Base-by-base conservation (phyloP, 2,888 invertebrate genomes). In the Xiphydria camelus region DNA sequence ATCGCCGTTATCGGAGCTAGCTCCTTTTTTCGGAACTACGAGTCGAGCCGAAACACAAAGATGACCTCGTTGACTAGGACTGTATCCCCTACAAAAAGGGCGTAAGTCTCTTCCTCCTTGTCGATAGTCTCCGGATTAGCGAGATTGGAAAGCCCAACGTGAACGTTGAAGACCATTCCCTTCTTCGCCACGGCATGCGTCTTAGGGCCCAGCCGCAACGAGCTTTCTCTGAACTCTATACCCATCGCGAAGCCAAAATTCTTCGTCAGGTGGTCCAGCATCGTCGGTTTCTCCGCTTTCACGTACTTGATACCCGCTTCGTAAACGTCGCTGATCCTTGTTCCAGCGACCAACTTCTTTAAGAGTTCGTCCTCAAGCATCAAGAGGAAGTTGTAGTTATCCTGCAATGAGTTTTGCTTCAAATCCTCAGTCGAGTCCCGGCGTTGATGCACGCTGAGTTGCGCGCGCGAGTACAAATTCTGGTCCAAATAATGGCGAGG, bases 171-270 rank as follows among this genome's bases (percentile, higher is more conserved):
- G 0, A 93, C 85, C 94, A 96, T 96, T 39, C 92, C 91, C 76
- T 92, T 93, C 64, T 84, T 88, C 0, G 88, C 86, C 2, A 82
- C 75, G 3, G 84, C 83, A 29, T 81, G 83, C 7, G 88, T 89
- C 80, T 95, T 96, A 1, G 91, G 88, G 0, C 89, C 89, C 66
- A 98, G 92, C 1, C 93, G 81, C 42, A 96, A 81, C 0, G 91
- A 88, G 60, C 89, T 89, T 75, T 97, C 97, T 40, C 95, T 85
- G 75, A 97, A 98, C 71, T 97, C 96, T 61, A 97, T 90, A 3
- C 97, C 97, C 85, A 91, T 95, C 2, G 86, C 92, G 78, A 96
- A 96, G 2, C 95, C 95, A 78, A 94, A 89, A 57, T 85, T 90
- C 75, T 94, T 95, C 0, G 93, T 93, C 41, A 97, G 78, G 69